phyloP scores from a whole-genome alignment of 2,888 invertebrate genomes.

The Balanococcus diminutus region DNA sequence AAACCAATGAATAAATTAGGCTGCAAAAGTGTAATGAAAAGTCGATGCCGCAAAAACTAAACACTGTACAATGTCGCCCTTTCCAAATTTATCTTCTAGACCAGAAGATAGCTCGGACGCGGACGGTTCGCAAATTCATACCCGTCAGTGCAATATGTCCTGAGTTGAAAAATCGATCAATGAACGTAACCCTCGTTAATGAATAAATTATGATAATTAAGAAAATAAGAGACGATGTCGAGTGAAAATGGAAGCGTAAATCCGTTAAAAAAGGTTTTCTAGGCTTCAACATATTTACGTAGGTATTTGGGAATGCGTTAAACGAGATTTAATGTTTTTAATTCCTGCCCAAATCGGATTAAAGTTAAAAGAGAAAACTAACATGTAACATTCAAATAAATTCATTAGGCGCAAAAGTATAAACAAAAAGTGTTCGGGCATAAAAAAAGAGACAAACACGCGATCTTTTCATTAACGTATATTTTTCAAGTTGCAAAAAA shows the following conservation, averaged over 20 bases:
- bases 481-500: neutral
- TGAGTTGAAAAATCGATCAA: neutral
- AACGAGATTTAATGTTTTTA: constrained; percentile 11
- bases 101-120: neutral
- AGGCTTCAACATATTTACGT: neutral
- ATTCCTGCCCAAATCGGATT: constrained; percentile 5
- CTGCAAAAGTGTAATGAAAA: neutral
- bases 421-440: neutral
- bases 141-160: neutral
- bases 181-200: constrained; percentile 5
- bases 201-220: constrained; percentile 11
- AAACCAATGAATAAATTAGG: neutral
- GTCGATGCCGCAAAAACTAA: neutral
- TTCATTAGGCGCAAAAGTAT: neutral
- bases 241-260: constrained; percentile 1
- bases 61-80: neutral
- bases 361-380: neutral
- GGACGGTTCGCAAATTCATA: neutral
- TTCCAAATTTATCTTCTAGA: neutral
- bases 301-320: neutral
- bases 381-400: constrained; percentile 1
- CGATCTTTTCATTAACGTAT: neutral
- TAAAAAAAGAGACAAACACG: neutral
- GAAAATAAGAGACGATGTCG: constrained; percentile 11
- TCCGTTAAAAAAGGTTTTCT: neutral